These are phyloP conservation scores for Nasonovia ribisnigri DNA, from an alignment of 2,888 invertebrate species.

Conservation along the genomic window DNA sequence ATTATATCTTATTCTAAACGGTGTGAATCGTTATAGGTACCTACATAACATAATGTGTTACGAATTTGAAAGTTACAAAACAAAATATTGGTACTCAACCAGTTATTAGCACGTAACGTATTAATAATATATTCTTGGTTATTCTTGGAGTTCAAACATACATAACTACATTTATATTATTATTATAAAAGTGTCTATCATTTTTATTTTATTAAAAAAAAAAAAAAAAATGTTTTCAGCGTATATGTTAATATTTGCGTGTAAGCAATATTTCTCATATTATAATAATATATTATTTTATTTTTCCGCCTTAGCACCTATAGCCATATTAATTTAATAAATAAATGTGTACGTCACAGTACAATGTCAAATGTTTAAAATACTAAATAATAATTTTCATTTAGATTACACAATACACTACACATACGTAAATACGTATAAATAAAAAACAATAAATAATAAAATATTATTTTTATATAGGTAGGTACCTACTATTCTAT, in stretches of 20 bases:
- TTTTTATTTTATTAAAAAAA: conserved; percentile 18
- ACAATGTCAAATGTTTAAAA: conserved; percentile 36
- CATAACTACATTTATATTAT: neutral
- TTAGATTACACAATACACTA: conserved; percentile 20
- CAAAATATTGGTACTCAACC: neutral
- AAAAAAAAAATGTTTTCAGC: conserved; percentile 9
- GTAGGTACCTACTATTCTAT: neutral
- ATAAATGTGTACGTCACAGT: neutral
- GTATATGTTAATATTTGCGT: neutral
- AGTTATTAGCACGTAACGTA: neutral
- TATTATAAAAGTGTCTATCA: neutral
- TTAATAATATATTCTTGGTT: neutral
- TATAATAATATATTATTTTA: conserved; percentile 18
- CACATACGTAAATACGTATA: neutral
- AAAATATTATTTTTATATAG: neutral
- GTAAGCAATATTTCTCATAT: conserved; percentile 8
- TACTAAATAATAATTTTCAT: conserved; percentile 43
- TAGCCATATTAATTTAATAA: neutral
- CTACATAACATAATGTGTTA: neutral
- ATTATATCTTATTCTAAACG: neutral
- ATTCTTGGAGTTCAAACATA: neutral
- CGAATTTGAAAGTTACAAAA: conserved; percentile 8
- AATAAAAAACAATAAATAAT: conserved; percentile 40
- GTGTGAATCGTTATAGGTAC: neutral
- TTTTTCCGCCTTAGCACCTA: neutral